Evolutionary conservation across 2,888 invertebrate genomes (phyloP).

Genomic region (Cabera pusaria): DNA sequence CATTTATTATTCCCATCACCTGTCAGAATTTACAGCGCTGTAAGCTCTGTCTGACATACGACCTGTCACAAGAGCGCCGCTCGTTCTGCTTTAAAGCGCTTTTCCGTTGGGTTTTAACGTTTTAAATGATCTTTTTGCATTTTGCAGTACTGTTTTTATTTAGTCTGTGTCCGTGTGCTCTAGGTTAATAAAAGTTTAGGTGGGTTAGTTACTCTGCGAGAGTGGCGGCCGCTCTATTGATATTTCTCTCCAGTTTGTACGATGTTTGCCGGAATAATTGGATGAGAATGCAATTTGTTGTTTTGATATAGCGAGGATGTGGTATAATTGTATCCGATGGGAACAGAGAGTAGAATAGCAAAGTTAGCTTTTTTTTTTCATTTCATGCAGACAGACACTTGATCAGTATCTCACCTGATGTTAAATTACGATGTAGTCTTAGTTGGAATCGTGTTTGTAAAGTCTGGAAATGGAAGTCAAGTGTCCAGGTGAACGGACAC

Average conservation of each 20-base stretch:
- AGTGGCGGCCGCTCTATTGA: not conserved
- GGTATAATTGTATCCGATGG: no score
- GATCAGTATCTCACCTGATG: no score
- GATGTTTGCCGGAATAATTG: not conserved
- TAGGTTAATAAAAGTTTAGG: constrained; percentile 25
- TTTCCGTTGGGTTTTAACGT: constrained; percentile 21
- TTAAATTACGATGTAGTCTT: no score
- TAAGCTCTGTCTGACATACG: constrained; percentile 28
- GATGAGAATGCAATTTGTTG: not conserved
- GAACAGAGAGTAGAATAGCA: no score
- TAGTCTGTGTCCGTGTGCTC: constrained; percentile 16
- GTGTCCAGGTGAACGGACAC: no score
- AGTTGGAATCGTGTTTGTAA: no score
- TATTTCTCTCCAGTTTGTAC: not conserved
- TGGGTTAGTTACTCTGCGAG: constrained; percentile 8
- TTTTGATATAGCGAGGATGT: not conserved
- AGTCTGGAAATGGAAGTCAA: no score
- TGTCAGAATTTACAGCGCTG: constrained; percentile 25
- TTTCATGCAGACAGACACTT: no score
- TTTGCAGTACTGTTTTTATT: constrained; percentile 25
- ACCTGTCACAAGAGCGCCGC: constrained; percentile 31
- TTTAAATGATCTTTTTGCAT: constrained; percentile 26
- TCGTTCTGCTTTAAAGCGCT: constrained; percentile 22
- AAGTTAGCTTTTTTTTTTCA: no score
- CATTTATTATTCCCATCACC: constrained; percentile 33